Conservation (phyloP, 2,888 invertebrate genomes). For the Eurois occulta region DNA sequence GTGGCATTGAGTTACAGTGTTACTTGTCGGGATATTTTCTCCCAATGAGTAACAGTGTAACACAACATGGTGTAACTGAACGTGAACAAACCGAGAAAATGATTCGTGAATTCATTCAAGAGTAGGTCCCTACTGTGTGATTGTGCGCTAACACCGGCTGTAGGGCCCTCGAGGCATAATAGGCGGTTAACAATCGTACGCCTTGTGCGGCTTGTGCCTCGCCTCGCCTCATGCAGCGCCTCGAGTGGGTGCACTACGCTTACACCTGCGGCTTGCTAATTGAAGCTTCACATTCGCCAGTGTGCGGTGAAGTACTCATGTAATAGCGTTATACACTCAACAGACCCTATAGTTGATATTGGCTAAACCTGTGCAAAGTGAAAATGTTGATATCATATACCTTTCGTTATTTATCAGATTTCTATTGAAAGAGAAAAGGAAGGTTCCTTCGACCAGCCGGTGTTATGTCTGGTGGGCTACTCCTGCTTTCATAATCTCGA, state of each 20-base stretch:
- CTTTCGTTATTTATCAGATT: not conserved
- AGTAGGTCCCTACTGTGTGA: conserved; percentile 67
- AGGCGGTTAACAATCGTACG: conserved; percentile 81
- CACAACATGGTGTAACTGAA: too few relatives aligned
- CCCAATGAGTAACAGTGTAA: too few relatives aligned
- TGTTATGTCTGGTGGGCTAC: not conserved
- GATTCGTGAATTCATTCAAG: conserved; percentile 68
- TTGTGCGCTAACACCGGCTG: conserved; percentile 70
- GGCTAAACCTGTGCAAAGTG: not conserved
- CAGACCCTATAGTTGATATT: not conserved
- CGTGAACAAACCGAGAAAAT: too few relatives aligned
- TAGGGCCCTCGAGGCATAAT: conserved; percentile 80
- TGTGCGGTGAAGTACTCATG: conserved; percentile 47
- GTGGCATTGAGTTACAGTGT: too few relatives aligned
- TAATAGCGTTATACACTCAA: conserved; percentile 49
- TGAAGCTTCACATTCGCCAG: conserved; percentile 73
- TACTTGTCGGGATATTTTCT: too few relatives aligned
- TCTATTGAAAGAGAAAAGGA: not conserved
- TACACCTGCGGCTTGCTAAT: conserved; percentile 76
- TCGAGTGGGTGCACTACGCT: conserved; percentile 68
- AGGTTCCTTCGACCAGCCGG: not conserved
- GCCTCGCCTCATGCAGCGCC: conserved; percentile 59
- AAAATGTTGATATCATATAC: not conserved
- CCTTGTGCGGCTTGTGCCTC: conserved; percentile 70
- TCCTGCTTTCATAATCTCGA: not conserved